A percentile compares a stretch with the other conserved stretches of the same genome.
phyloP scores from a whole-genome alignment of 1,140 invertebrate species.

The Zaprionus vittiger region DNA sequence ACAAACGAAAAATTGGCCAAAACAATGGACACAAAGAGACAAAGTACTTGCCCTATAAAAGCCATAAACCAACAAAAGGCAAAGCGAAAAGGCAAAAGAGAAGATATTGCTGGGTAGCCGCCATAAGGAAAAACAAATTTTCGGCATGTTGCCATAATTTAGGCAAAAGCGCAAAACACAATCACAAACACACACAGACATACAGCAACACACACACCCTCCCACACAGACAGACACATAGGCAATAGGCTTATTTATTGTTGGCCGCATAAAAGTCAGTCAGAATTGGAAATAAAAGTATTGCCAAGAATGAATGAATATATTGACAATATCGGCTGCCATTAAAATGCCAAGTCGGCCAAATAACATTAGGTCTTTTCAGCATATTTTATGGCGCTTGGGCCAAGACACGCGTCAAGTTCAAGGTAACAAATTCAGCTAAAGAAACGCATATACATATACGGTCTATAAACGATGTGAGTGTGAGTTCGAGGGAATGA shows the following conservation, averaged over 20 bases:
- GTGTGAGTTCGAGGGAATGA: neutral
- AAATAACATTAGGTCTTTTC: slow-evolving; percentile 38
- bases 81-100: neutral
- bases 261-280: slow-evolving; percentile 26
- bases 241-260: slow-evolving; percentile 35
- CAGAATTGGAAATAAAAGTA: slow-evolving; percentile 42
- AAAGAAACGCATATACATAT: neutral
- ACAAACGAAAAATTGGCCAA: slow-evolving; percentile 28
- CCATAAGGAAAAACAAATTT: slow-evolving; percentile 42
- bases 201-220: neutral
- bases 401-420: slow-evolving; percentile 44
- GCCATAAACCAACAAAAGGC: slow-evolving; percentile 18
- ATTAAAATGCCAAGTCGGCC: slow-evolving; percentile 46
- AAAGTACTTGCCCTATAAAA: slow-evolving; percentile 39
- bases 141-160: slow-evolving; percentile 50
- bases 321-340: slow-evolving; percentile 46
- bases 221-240: slow-evolving; percentile 10
- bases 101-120: neutral
- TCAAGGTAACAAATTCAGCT: slow-evolving; percentile 40
- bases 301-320: slow-evolving; percentile 30
- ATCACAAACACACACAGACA: neutral
- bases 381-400: slow-evolving; percentile 41
- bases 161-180: slow-evolving; percentile 35
- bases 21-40: slow-evolving; percentile 34
- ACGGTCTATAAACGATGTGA: no score